Conservation (phyloP, 2,888 invertebrate species). For the Conchocele bisecta region DNA sequence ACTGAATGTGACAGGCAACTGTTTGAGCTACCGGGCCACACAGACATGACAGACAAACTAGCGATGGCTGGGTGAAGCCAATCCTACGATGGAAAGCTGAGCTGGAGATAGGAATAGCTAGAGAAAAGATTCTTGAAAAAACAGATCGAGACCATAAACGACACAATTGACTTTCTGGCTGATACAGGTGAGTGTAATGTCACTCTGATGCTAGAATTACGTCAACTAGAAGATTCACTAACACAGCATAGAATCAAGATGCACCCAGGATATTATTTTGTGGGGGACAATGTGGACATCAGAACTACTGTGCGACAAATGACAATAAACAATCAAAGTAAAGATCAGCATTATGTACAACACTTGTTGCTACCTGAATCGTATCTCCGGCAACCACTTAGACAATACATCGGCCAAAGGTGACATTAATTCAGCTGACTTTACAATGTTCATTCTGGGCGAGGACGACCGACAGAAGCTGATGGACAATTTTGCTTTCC, state of each 20-base stretch:
- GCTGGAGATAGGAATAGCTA: not conserved
- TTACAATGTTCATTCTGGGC: conserved; percentile 17
- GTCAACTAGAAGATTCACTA: no score
- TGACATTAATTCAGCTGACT: conserved; percentile 10
- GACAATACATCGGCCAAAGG: conserved; percentile 22
- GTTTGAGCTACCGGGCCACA: conserved; percentile 18
- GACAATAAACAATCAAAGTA: conserved; percentile 35
- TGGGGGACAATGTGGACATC: conserved; percentile 55
- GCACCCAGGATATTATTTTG: conserved; percentile 47
- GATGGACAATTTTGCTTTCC: conserved; percentile 3
- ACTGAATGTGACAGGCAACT: conserved; percentile 28
- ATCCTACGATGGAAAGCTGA: not conserved
- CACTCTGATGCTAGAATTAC: no score
- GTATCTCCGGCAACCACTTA: conserved; percentile 34
- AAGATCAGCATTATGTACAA: conserved; percentile 50
- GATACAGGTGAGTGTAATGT: not conserved
- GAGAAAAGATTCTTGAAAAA: not conserved
- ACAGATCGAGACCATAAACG: conserved; percentile 6
- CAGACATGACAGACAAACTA: conserved; percentile 15
- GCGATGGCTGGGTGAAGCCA: conserved; percentile 5
- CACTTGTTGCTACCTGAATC: conserved; percentile 35
- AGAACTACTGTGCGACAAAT: conserved; percentile 39
- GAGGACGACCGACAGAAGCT: not conserved
- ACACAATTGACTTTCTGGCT: conserved; percentile 11
- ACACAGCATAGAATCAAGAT: conserved; percentile 19